Evolutionary conservation across 2,888 invertebrate genomes (phyloP).

Genomic region (Amiota minor): DNA sequence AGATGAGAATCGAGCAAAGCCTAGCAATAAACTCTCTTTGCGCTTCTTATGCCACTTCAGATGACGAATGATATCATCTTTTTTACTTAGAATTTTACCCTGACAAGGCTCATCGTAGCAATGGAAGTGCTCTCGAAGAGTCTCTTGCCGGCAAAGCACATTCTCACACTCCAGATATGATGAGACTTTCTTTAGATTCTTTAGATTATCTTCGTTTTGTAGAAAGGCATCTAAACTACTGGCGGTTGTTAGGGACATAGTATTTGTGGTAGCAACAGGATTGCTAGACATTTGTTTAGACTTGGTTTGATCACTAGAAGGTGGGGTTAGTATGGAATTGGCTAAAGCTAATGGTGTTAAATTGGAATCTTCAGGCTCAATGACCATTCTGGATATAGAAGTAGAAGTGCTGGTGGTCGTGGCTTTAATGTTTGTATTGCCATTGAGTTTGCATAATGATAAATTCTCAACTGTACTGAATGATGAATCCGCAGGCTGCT

Average conservation of each 20-base stretch:
- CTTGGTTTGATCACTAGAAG: constrained; percentile 65
- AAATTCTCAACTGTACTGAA: constrained; percentile 43
- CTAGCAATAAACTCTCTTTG: constrained; percentile 95
- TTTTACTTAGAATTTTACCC: constrained; percentile 93
- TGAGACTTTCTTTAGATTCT: constrained; percentile 70
- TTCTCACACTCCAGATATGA: constrained; percentile 73
- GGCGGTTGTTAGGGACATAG: constrained; percentile 52
- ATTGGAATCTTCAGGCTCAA: constrained; percentile 46
- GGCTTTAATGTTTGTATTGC: constrained; percentile 2
- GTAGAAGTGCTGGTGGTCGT: not conserved
- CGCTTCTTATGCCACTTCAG: constrained; percentile 99
- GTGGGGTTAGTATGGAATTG: constrained; percentile 64
- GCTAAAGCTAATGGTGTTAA: constrained; percentile 57
- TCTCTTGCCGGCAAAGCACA: constrained; percentile 70
- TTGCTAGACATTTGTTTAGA: constrained; percentile 3
- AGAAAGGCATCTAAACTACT: constrained; percentile 65
- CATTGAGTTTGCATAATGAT: constrained; percentile 42
- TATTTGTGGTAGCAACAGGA: not conserved
- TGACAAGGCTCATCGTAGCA: constrained; percentile 81
- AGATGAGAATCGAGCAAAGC: constrained; percentile 88
- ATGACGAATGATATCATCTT: constrained; percentile 98
- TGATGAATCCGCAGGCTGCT: constrained; percentile 61
- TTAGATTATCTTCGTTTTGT: constrained; percentile 69
- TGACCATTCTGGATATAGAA: constrained; percentile 9
- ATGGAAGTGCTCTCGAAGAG: constrained; percentile 91